Percentiles rank a stretch among this genome's conserved stretches.
Conservation (phyloP, 2,113 vertebrate genomes). For the Galemys pyrenaicus region DNA sequence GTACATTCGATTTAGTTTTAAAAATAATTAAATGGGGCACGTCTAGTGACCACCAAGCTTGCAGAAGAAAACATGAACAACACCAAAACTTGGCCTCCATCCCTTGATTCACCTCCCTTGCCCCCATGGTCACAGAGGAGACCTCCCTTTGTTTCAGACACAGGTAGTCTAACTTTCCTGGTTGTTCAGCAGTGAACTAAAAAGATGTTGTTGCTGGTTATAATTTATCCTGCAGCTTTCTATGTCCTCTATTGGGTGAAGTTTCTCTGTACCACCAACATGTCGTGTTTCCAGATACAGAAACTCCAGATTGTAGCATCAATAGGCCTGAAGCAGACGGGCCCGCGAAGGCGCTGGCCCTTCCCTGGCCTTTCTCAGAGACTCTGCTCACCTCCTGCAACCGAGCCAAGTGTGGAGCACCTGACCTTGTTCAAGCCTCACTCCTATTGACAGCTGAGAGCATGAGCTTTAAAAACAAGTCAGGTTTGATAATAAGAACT, state of each 20-base stretch:
- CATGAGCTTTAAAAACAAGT: background rate
- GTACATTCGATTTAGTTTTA: background rate
- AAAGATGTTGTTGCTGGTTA: background rate
- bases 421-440: background rate
- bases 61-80: background rate
- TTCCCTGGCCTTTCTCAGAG: background rate
- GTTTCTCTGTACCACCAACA: background rate
- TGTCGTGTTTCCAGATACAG: background rate
- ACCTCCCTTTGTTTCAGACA: slow-evolving; percentile 9
- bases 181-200: background rate
- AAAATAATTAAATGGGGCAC: background rate
- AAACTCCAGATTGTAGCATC: background rate
- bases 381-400: background rate
- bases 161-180: background rate
- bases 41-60: background rate
- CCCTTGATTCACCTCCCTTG: background rate
- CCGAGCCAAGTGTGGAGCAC: background rate
- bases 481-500: background rate
- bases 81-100: background rate
- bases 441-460: background rate
- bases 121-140: background rate
- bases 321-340: background rate
- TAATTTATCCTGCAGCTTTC: background rate
- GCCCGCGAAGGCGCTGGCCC: background rate
- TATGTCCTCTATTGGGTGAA: background rate